phyloP scores from a whole-genome alignment of 1,140 invertebrate genomes.

The Thrips palmi region DNA sequence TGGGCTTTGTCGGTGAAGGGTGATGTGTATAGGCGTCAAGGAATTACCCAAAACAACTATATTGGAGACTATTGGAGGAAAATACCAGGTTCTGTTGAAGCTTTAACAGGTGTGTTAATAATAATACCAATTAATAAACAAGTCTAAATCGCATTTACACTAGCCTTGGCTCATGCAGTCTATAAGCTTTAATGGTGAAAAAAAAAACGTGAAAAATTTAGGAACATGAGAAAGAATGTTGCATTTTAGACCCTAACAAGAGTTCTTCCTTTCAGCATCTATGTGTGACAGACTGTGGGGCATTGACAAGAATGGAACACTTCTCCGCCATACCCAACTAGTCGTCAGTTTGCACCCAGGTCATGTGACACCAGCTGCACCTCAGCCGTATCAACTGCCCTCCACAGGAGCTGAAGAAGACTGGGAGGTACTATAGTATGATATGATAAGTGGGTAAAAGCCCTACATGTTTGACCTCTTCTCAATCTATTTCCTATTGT shows the following conservation, averaged over 20 bases:
- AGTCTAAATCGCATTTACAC: constrained; percentile 1
- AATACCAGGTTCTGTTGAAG: constrained; percentile 25
- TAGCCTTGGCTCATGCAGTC: neutral
- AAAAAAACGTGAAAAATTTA: constrained; percentile 1
- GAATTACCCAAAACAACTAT: constrained; percentile 27
- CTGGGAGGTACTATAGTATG: too few species aligned
- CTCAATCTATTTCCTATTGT: too few species aligned
- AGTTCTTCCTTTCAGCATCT: constrained; percentile 14
- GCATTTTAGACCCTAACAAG: constrained; percentile 1
- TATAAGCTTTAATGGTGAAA: constrained; percentile 1
- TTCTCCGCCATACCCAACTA: constrained; percentile 3
- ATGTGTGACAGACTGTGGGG: constrained; percentile 14
- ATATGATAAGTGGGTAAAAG: too few species aligned
- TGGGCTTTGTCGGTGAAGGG: constrained; percentile 29
- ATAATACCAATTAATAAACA: neutral
- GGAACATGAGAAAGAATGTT: neutral
- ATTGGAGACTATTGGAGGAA: constrained; percentile 35
- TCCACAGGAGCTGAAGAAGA: constrained; percentile 2
- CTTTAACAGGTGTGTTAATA: constrained; percentile 26
- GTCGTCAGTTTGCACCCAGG: neutral
- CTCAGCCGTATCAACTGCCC: neutral
- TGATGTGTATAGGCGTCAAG: constrained; percentile 28
- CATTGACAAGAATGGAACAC: constrained; percentile 11
- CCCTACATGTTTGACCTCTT: too few species aligned
- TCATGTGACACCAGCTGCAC: neutral